Evolutionary conservation across 2,888 invertebrate genomes (phyloP), one percentile per base, ranked within the genome.

Genomic region (Gasteruption jaculator): DNA sequence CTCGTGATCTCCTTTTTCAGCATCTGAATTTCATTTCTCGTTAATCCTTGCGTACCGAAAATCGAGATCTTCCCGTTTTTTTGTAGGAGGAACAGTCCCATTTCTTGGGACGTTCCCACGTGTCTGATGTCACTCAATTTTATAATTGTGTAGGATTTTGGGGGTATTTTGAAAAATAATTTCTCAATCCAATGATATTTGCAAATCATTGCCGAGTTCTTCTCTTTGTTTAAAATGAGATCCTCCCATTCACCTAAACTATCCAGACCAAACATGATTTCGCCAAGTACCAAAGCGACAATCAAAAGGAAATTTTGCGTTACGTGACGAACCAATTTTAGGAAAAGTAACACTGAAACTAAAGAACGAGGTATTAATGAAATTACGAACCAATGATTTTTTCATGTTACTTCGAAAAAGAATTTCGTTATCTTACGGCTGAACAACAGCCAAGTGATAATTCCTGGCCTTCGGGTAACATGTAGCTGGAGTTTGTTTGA

Each of bases 171-270:
- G 4, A 41, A 43, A 31, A 46, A 53, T 4, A 60, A 38, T 36
- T 51, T 58, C 3, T 62, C 60, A 26, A 38, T 53, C 62, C 63
- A 62, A 16, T 40, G 44, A 12, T 45, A 54, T 27, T 50, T 57
- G 3, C 40, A 43, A 5, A 59, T 22, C 7, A 52, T 46, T 3
- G 54, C 61, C 20, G 41, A 47, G 25, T 60, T 59, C 14, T 49
- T 38, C 5, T 43, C 29, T 38, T 52, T 57, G 26, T 62, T 57
- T 24, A 63, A 41, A 26, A 54, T 29, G 7, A 62, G 36, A 27
- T 60, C 57, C 37, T 61, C 59, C 57, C 60, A 60, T 39, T 54
- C 57, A 21, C 60, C 62, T 10, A 61, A 38, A 6, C 45, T 38
- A 11, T 62, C 63, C 15, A 63, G 27, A 12, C 47, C 52, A 26